Evolutionary conservation across 1,140 invertebrate genomes (phyloP), one percentile per base, ranked within the genome.

Genomic region (Papilio polytes): DNA sequence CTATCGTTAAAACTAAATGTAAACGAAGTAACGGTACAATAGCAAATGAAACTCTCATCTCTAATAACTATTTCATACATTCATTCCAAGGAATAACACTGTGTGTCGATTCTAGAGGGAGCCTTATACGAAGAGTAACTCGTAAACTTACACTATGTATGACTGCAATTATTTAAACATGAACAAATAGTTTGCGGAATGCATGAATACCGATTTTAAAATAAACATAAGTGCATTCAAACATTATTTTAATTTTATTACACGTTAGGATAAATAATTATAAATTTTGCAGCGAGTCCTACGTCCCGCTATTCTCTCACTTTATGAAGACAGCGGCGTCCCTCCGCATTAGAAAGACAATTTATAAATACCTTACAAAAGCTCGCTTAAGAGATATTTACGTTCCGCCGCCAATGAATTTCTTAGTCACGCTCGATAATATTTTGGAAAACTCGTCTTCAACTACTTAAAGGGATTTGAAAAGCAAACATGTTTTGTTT

Each of bases 331-430:
- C 77, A 41, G 31, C 31, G 77, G 56, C 77, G 77, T 63, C 77
- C 56, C 36, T 66, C 56, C 18, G 59, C 56, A 66, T 78, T 66
- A 44, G 77, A 78, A 78, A 63, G 77, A 63, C 77, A 78, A 78
- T 78, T 78, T 78, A 78, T 78, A 76, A 76, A 76, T 51, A 46
- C 56, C 46, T 78, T 44, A 66, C 77, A 66, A 66, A 78, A 78
- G 77, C 77, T 59, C 26, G 76, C 53, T 78, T 44, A 78, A 78
- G 77, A 12, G 36, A 63, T 51, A 76, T 76, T 76, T 76, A 51
- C 74, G 48, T 76, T 53, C 44, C n/a, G 22, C 46, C 72, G 73
- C 20, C 48, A 48, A 76, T 51, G 74, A 48, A 76, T 51, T 51
- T 48, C 48, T 51, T 76, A 51, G 46, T 76, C 44, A 76, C 44